These are phyloP conservation scores for Halichoeres trimaculatus DNA, from an alignment of 2,113 vertebrate genomes.

Conservation along the genomic window DNA sequence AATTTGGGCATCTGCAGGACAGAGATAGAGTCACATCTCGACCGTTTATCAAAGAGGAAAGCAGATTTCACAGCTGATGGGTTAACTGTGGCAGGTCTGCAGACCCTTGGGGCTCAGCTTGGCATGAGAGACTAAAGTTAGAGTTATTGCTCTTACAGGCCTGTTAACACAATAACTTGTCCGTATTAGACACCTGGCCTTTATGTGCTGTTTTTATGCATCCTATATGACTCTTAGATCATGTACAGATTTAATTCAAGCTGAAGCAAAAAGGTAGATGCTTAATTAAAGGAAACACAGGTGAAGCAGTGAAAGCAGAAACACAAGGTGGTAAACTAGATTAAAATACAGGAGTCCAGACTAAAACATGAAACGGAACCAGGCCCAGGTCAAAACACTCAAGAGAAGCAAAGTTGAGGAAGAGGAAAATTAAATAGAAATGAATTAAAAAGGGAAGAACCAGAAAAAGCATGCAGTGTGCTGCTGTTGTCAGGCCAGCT, in stretches of 20 bases:
- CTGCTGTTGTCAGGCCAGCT: conserved; percentile 46
- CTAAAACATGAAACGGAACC: not conserved
- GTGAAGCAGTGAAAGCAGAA: not conserved
- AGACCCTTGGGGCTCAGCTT: conserved; percentile 70
- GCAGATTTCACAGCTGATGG: conserved; percentile 85
- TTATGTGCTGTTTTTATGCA: conserved; percentile 11
- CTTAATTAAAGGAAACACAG: not conserved
- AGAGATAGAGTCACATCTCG: conserved; percentile 84
- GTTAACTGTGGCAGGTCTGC: conserved; percentile 69
- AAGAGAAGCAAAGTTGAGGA: conserved; percentile 23
- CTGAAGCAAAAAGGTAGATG: conserved; percentile 10
- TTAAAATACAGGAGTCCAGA: conserved; percentile 20
- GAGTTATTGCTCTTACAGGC: conserved; percentile 72
- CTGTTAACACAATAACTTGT: conserved; percentile 70
- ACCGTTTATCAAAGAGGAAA: conserved; percentile 82
- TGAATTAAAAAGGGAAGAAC: conserved; percentile 14
- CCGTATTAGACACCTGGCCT: conserved; percentile 26
- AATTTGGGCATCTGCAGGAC: conserved; percentile 83
- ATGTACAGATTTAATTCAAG: not conserved
- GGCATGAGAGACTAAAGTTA: conserved; percentile 67
- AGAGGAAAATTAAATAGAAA: not conserved
- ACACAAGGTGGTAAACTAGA: conserved; percentile 4
- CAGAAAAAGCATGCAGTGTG: conserved; percentile 15
- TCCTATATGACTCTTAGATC: conserved; percentile 35
- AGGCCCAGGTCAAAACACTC: too few relatives aligned